Conservation (phyloP, 1,140 invertebrate species). For the Camponotus floridanus region DNA sequence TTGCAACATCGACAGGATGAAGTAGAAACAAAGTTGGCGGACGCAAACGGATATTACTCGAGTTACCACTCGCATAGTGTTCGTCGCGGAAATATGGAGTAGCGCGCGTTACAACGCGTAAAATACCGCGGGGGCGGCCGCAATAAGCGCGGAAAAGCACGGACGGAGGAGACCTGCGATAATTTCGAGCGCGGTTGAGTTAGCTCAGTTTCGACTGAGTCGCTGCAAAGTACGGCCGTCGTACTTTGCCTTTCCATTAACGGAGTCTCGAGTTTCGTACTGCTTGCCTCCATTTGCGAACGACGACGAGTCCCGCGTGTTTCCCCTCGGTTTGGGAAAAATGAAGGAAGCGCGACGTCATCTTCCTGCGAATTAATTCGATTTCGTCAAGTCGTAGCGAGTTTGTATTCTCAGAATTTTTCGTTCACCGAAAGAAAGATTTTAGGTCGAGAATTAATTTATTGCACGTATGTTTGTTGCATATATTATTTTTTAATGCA, state of each 20-base stretch:
- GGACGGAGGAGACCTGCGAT: conserved; percentile 49
- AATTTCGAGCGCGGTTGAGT: conserved; percentile 47
- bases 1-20: conserved; percentile 20
- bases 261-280: conserved; percentile 49
- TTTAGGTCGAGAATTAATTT: not conserved
- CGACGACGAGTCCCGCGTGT: not conserved
- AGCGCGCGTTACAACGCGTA: not conserved
- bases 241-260: conserved; percentile 60
- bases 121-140: conserved; percentile 26
- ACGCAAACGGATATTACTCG: not conserved
- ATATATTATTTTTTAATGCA: too few relatives aligned
- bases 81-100: conserved; percentile 15
- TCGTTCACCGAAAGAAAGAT: conserved; percentile 30
- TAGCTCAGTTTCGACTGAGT: conserved; percentile 51
- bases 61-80: not conserved
- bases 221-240: conserved; percentile 20
- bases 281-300: conserved; percentile 36
- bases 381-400: not conserved
- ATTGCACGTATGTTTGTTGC: too few relatives aligned
- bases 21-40: conserved; percentile 26
- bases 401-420: not conserved
- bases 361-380: not conserved
- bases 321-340: conserved; percentile 1
- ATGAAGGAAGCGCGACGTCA: conserved; percentile 26
- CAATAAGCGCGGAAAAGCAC: conserved; percentile 42